Evolutionary conservation across 1,140 invertebrate genomes (phyloP).

Genomic region (Bombus consobrinus): DNA sequence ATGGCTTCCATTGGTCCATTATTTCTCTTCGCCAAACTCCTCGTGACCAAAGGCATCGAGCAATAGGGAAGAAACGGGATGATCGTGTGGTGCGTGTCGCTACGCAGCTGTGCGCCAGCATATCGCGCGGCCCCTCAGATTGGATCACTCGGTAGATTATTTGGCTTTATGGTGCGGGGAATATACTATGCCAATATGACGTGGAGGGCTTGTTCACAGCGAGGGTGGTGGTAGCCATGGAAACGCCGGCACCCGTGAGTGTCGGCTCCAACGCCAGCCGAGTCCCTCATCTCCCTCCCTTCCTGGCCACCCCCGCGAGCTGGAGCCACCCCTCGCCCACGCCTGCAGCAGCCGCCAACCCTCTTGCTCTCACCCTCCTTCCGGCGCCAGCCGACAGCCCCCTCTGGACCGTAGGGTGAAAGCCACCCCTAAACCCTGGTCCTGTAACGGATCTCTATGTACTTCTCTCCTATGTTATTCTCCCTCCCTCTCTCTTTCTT

Average conservation of each 20-base stretch:
- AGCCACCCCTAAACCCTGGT: constrained; percentile 77
- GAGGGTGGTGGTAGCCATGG: constrained; percentile 83
- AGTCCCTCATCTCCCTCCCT: constrained; percentile 80
- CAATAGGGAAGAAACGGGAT: not conserved
- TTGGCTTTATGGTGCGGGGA: constrained; percentile 81
- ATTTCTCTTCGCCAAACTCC: not conserved
- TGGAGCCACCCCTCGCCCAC: constrained; percentile 63
- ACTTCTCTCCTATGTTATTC: constrained; percentile 23
- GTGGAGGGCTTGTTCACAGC: constrained; percentile 83
- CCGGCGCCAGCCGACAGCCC: constrained; percentile 62
- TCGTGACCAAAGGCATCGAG: not conserved
- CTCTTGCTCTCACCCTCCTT: constrained; percentile 55
- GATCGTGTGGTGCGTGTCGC: not conserved
- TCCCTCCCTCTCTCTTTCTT: too few relatives aligned
- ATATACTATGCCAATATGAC: constrained; percentile 83
- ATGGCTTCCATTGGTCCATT: not conserved
- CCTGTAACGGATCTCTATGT: constrained; percentile 76
- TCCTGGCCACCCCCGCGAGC: constrained; percentile 60
- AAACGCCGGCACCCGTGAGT: constrained; percentile 84
- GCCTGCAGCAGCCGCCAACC: constrained; percentile 38
- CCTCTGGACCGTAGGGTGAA: constrained; percentile 72
- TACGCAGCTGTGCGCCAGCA: constrained; percentile 39
- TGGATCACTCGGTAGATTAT: constrained; percentile 81
- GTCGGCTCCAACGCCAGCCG: constrained; percentile 84
- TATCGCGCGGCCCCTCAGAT: constrained; percentile 57